Base-by-base conservation (phyloP, 2,888 invertebrate genomes). In the Oegoconia quadripuncta region DNA sequence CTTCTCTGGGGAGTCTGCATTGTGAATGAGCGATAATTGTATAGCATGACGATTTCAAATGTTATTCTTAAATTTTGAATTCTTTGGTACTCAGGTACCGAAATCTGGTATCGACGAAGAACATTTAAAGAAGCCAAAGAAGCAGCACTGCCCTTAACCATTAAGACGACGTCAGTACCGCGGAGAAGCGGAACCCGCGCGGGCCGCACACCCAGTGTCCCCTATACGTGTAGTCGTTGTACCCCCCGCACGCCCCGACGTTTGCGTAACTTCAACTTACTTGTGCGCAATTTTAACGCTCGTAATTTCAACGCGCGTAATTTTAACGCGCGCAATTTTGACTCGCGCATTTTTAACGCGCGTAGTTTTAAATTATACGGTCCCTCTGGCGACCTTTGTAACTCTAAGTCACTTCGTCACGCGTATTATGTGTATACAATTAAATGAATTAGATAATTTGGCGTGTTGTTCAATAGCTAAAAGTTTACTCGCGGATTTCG, bases 41-140 rank as follows among this genome's bases (percentile, higher is more conserved):
- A n/a, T n/a, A n/a, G 7, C 7, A 15, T 12, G 30, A 27, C 7
- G 9, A 6, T 20, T 20, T 20, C 6, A 20, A 20, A 6, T 4
- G 4, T 6, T 20, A 20, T 20, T 6, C 8, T 25, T 25, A 8
- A 25, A 25, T 7, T 7, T 9, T 20, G 7, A 20, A 6, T 20
- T 20, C 7, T 20, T 20, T 20, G 4, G 4, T 28, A 35, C 16
- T 25, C 53, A 84, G 84, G 77, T 87, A 22, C 74, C 86, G 27
- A 83, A 81, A 52, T 70, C 83, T 14, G 86, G 86, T 12, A 90
- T 91, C 44, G 94, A 95, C 59, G 95, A 95, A 70, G 95, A 96
- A 69, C 93, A 95, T 67, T 91, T 92, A 75, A 93, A 93, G 88
- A 93, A 93, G 77, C 91, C 91, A 61, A 93, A 93, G 80, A 92